Evolutionary conservation across 2,888 invertebrate species (phyloP), one percentile per base, ranked within the genome.

Genomic region (Erpobdella octoculata): DNA sequence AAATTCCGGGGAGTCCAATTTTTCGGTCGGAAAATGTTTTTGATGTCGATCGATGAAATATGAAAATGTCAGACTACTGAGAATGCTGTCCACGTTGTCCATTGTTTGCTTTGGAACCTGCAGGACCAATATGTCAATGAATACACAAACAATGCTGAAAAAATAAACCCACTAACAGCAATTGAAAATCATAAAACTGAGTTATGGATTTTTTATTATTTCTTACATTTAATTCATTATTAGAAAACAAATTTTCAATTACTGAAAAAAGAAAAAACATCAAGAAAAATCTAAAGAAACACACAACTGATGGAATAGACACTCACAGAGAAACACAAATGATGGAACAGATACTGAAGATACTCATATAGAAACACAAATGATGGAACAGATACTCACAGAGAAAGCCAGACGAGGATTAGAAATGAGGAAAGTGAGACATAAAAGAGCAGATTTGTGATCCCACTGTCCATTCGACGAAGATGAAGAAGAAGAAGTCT

Each of bases 371-470:
- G 21, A 46, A 46, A 46, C 21, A 46, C 18, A 46, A 46, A 46
- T 46, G 5, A n/a, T n/a, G 18, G 18, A 46, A 3, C 21, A 1
- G 21, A n/a, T 46, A 53, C 53, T 9, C 28, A 53, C 53, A 53
- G 21, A 53, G 28, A 53, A 53, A 9, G n/a, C 28, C 53, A 25
- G 21, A 21, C 28, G 53, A 25, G 53, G 53, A 25, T 53, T 53
- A 8, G 21, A 21, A 53, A 53, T 53, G 53, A 53, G 6, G 1
- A 25, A 28, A 21, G 53, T 53, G 53, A 53, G 53, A n/a, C 53
- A 53, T 28, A 53, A 25, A 28, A 53, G 53, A 53, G 53, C 53
- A 53, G 53, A 53, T 53, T 53, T 53, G 53, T 53, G 53, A 28
- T 53, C 53, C 53, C 53, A 53, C n/a, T n/a, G n/a, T n/a, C n/a